phyloP scores from a whole-genome alignment of 1,140 invertebrate genomes.

The Bombus consobrinus region DNA sequence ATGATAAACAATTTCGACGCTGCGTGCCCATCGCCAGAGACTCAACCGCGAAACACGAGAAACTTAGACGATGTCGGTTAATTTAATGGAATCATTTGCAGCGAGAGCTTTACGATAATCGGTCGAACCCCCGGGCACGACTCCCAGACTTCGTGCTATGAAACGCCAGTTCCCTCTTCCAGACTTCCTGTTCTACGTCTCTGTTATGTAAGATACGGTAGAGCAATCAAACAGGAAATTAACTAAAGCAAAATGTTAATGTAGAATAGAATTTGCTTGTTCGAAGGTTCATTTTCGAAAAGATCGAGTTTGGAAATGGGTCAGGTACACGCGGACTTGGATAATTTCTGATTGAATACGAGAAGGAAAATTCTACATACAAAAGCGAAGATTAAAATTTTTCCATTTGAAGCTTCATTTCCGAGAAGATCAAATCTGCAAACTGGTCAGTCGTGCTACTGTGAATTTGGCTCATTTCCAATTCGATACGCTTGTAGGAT shows the following conservation, averaged over 20 bases:
- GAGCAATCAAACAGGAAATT: not conserved
- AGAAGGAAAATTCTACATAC: no score
- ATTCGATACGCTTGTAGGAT: no score
- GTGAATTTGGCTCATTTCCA: no score
- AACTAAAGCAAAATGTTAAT: not conserved
- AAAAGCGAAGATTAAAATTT: no score
- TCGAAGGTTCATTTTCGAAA: not conserved
- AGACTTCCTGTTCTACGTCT: not conserved
- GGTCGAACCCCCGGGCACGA: not conserved
- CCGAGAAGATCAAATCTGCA: no score
- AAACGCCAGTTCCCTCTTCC: no score
- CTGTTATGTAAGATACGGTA: not conserved
- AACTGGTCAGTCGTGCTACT: no score
- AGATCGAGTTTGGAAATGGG: not conserved
- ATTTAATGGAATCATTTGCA: constrained; percentile 59
- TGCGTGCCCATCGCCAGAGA: constrained; percentile 12
- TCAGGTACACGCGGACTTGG: not conserved
- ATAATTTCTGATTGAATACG: not conserved
- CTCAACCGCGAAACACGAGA: constrained; percentile 24
- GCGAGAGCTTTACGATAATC: constrained; percentile 50
- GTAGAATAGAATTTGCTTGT: not conserved
- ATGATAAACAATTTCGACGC: constrained; percentile 64
- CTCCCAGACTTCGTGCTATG: not conserved
- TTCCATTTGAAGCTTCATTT: no score
- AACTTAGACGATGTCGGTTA: constrained; percentile 1